Percentiles rank a stretch among this genome's conserved stretches.
Conservation (phyloP, 2,888 invertebrate species). For the Mactromeris polynyma region DNA sequence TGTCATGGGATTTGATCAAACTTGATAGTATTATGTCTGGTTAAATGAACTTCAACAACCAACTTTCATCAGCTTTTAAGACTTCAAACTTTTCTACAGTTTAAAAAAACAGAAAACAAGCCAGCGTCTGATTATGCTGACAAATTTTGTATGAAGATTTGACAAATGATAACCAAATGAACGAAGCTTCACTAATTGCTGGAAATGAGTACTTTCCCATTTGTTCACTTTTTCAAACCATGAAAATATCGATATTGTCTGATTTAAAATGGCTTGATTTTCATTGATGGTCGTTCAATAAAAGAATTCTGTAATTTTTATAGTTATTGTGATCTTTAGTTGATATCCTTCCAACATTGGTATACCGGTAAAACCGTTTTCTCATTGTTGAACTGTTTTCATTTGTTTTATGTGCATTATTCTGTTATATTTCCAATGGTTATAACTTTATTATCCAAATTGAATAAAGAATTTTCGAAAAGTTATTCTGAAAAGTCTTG, state of each 20-base stretch:
- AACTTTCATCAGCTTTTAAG: not conserved
- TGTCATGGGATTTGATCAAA: slow-evolving; percentile 19
- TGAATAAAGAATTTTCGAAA: too few species aligned
- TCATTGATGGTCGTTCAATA: not conserved
- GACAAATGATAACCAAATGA: not conserved
- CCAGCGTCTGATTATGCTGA: not conserved
- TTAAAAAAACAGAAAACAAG: not conserved
- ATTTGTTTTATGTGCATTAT: too few species aligned
- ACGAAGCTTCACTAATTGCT: not conserved
- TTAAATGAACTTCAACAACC: slow-evolving; percentile 4
- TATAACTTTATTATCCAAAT: too few species aligned
- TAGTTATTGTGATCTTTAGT: not conserved
- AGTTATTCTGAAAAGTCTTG: too few species aligned
- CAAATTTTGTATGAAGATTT: slow-evolving; percentile 16
- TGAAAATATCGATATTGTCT: not conserved
- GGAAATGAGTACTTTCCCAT: not conserved
- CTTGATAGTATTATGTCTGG: not conserved
- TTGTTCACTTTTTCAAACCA: not conserved
- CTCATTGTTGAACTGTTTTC: too few species aligned
- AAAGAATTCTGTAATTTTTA: slow-evolving; percentile 7
- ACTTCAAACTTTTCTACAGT: not conserved
- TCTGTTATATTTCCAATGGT: too few species aligned
- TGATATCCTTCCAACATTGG: too few species aligned
- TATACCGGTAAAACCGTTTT: too few species aligned
- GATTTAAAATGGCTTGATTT: not conserved